phyloP scores from a whole-genome alignment of 2,113 vertebrate genomes.

The Sminthopsis crassicaudata region DNA sequence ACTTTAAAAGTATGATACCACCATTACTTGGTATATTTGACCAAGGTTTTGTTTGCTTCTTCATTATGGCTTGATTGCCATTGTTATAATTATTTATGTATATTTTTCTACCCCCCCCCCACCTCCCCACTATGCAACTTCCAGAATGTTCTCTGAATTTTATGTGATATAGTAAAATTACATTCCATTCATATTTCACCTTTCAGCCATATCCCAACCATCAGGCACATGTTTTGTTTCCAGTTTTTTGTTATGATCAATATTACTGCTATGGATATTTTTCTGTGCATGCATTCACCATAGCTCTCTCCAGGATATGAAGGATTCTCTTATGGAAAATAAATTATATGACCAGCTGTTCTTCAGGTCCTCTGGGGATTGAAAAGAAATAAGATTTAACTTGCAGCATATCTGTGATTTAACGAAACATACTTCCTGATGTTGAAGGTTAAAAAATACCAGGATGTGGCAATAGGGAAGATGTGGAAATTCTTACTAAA shows the following conservation, averaged over 20 bases:
- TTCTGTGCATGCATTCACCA: neutral
- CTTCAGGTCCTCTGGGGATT: constrained; percentile 17
- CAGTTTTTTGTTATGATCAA: neutral
- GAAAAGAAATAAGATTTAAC: constrained; percentile 21
- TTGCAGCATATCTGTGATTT: constrained; percentile 2
- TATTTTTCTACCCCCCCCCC: too few relatives aligned
- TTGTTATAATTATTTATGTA: neutral
- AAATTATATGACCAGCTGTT: neutral
- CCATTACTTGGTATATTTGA: neutral
- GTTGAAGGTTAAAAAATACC: constrained; percentile 32
- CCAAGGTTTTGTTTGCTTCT: neutral
- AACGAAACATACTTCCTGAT: neutral
- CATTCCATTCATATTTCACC: neutral
- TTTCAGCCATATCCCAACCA: neutral
- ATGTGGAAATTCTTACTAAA: constrained; percentile 30
- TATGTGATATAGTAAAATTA: neutral
- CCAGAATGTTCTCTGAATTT: neutral
- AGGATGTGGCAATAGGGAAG: neutral
- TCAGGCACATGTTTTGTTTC: neutral
- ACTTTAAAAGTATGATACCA: neutral
- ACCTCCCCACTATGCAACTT: neutral
- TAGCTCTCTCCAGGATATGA: neutral
- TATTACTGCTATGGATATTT: neutral
- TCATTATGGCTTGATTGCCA: neutral
- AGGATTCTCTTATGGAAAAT: neutral